These are phyloP conservation scores for Thymelicus sylvestris DNA, from an alignment of 2,888 invertebrate genomes.

Conservation along the genomic window DNA sequence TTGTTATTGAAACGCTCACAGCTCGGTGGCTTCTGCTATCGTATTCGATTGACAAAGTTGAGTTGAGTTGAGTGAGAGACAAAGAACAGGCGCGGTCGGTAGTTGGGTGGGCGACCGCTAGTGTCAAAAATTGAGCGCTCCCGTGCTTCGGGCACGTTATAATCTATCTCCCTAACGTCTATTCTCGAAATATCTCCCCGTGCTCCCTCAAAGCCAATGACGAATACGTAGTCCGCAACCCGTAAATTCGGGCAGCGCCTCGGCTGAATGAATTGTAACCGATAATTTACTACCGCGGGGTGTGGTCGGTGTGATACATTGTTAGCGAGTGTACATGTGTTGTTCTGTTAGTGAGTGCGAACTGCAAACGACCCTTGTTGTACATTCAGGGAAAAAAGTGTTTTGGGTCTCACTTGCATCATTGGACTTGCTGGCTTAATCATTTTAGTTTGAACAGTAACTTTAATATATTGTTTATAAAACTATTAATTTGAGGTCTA, in stretches of 20 bases:
- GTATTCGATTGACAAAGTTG: too few species aligned
- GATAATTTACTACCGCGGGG: constrained; percentile 60
- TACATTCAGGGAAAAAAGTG: background rate
- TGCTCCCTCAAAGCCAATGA: constrained; percentile 56
- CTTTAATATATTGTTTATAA: too few species aligned
- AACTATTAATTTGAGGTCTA: too few species aligned
- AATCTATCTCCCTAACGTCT: too few species aligned
- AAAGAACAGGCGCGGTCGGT: too few species aligned
- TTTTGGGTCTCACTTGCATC: background rate
- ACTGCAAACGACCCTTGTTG: background rate
- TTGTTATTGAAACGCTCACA: too few species aligned
- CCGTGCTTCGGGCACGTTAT: background rate
- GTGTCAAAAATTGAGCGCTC: too few species aligned
- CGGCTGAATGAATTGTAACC: constrained; percentile 70
- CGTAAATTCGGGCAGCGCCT: constrained; percentile 67
- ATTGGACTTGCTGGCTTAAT: too few species aligned
- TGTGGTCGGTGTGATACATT: constrained; percentile 30
- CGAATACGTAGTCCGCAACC: constrained; percentile 63
- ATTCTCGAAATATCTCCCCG: constrained; percentile 38
- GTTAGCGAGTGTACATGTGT: constrained; percentile 18
- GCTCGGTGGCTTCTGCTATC: too few species aligned
- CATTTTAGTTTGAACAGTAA: too few species aligned
- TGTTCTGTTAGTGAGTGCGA: background rate
- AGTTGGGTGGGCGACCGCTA: too few species aligned
- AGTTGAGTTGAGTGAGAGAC: too few species aligned